These are phyloP conservation scores for Macrobrachium rosenbergii DNA, from an alignment of 1,140 invertebrate species.

Conservation along the genomic window DNA sequence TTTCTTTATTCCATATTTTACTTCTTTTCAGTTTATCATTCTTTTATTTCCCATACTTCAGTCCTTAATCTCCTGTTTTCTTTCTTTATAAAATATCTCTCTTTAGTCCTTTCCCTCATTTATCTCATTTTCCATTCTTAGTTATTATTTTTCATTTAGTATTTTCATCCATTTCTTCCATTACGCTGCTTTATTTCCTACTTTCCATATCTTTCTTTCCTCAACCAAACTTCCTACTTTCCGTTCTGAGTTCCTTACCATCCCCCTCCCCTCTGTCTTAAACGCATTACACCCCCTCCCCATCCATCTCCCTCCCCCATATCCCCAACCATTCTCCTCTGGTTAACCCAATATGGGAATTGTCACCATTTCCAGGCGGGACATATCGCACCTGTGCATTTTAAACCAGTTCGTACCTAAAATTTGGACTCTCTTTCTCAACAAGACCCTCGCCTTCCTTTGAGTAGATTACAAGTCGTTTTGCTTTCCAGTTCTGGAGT, in stretches of 20 bases:
- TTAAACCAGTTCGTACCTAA: too few relatives aligned
- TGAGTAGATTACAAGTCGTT: too few relatives aligned
- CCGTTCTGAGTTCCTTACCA: neutral
- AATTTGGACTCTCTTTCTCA: too few relatives aligned
- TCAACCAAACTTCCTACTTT: neutral
- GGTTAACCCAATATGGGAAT: too few relatives aligned
- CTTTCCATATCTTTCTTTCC: neutral
- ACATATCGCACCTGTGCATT: too few relatives aligned
- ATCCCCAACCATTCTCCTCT: conserved; percentile 20
- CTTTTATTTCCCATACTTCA: neutral
- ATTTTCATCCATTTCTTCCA: neutral
- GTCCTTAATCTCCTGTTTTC: neutral
- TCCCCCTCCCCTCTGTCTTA: neutral
- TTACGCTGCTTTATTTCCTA: neutral
- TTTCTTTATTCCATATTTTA: neutral
- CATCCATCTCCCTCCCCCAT: conserved; percentile 2
- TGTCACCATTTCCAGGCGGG: too few relatives aligned
- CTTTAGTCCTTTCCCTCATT: neutral
- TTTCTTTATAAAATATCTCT: neutral
- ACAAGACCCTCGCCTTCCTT: too few relatives aligned
- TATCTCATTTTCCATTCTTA: conserved; percentile 6
- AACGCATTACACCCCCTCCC: neutral
- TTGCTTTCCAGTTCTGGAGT: too few relatives aligned
- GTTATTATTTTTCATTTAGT: neutral
- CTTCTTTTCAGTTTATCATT: neutral